Percentiles rank a stretch among this genome's conserved stretches.
phyloP scores from a whole-genome alignment of 1,140 invertebrate species.

The Ericerus pela region DNA sequence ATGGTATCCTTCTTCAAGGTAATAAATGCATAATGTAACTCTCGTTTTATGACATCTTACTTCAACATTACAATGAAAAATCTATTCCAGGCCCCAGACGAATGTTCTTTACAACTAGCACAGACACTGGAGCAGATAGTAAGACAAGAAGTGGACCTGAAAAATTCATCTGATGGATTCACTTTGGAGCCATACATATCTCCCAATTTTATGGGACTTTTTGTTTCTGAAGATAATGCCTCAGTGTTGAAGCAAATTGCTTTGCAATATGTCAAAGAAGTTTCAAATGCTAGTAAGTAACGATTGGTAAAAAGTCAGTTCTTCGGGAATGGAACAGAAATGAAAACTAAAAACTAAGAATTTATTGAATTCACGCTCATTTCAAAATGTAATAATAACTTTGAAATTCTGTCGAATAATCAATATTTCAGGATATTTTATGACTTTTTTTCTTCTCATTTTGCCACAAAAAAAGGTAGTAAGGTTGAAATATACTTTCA shows the following conservation, averaged over 20 bases:
- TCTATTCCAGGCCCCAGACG: conserved; percentile 49
- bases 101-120: conserved; percentile 46
- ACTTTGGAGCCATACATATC: conserved; percentile 65
- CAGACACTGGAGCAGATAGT: conserved; percentile 49
- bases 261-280: conserved; percentile 58
- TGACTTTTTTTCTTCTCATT: too few relatives aligned
- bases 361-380: too few relatives aligned
- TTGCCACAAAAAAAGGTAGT: too few relatives aligned
- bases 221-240: conserved; percentile 60
- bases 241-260: conserved; percentile 58
- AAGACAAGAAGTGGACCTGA: conserved; percentile 42
- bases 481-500: too few relatives aligned
- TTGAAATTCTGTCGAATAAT: too few relatives aligned
- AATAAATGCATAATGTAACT: conserved; percentile 18
- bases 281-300: conserved; percentile 51
- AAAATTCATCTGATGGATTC: conserved; percentile 33
- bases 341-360: too few relatives aligned
- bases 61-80: too few relatives aligned
- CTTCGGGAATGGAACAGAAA: too few relatives aligned
- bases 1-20: conserved; percentile 79
- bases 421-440: too few relatives aligned
- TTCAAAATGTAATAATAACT: too few relatives aligned
- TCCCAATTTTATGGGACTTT: conserved; percentile 73
- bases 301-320: too few relatives aligned
- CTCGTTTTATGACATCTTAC: too few relatives aligned